Percentiles rank a stretch among this genome's conserved stretches.
phyloP scores from a whole-genome alignment of 1,140 invertebrate species.

The Trypoxylus dichotomus region DNA sequence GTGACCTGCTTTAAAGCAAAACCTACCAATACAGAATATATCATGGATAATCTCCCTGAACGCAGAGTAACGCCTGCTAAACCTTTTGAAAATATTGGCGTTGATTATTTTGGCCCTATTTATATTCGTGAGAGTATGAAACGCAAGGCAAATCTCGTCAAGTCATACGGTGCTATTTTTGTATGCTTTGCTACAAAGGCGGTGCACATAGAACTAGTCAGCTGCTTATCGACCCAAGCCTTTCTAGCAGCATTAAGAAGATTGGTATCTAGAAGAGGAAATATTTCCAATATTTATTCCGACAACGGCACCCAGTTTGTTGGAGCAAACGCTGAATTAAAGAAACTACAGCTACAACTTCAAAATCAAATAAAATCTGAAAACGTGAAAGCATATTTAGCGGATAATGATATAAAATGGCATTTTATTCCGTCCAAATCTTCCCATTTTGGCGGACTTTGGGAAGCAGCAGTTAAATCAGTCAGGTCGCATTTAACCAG shows the following conservation, averaged over 20 bases:
- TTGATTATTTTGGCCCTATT: slow-evolving; percentile 32
- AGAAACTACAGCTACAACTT: slow-evolving; percentile 37
- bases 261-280: slow-evolving; percentile 47
- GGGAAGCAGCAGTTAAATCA: slow-evolving; percentile 31
- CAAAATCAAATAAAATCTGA: not conserved
- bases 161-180: slow-evolving; percentile 37
- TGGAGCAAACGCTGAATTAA: slow-evolving; percentile 37
- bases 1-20: slow-evolving; percentile 6
- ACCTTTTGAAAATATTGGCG: slow-evolving; percentile 28
- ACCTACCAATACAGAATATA: not conserved
- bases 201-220: slow-evolving; percentile 50
- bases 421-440: slow-evolving; percentile 46
- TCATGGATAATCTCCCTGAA: not conserved
- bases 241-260: slow-evolving; percentile 49
- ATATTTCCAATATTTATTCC: slow-evolving; percentile 39
- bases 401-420: slow-evolving; percentile 37
- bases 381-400: not conserved
- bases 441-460: slow-evolving; percentile 53
- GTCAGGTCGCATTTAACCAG: slow-evolving; percentile 23
- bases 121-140: not conserved
- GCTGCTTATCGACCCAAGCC: slow-evolving; percentile 41
- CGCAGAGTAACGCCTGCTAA: not conserved
- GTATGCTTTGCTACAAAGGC: slow-evolving; percentile 42
- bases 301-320: slow-evolving; percentile 52
- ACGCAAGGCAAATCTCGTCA: not conserved